Base-by-base conservation (phyloP, 2,888 invertebrate genomes). In the Bombylius discolor region DNA sequence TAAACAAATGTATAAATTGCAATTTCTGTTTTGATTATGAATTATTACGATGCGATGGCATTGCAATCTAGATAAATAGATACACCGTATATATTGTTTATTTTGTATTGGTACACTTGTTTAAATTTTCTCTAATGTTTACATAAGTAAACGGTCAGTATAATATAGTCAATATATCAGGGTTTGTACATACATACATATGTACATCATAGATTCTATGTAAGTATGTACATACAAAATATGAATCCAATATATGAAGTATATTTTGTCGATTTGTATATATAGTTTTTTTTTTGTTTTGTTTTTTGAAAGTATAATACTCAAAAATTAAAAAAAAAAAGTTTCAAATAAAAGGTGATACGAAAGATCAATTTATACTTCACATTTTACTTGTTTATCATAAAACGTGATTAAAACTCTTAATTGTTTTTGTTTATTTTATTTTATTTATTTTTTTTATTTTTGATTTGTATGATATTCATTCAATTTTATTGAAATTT, bases 11-110 rank as follows among this genome's bases (percentile, higher is more conserved):
- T 31, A 54, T 54, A 54, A 54, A 54, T 54, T 54, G 54, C 49
- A 54, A 54, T 54, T 44, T 54, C 54, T 54, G 54, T 54, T 54
- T 54, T 54, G 54, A 49, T 54, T 54, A 54, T 54, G 54, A 54
- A 54, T 54, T 54, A 54, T 49, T 54, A 34, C 44, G 45, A 54
- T 54, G 48, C 53, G 44, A 54, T 54, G 49, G 49, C 54, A 49
- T 54, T 23, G 54, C 49, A 23, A 23, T 23, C 23, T 23, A 23
- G 23, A 23, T 23, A 23, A 23, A 23, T 23, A 23, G 23, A 23
- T 23, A 49, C 44, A 33, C n/a, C 31, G 48, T 42, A 53, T 47
- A 53, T 47, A 47, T 48, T 47, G 49, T 53, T 53, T 53, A 39
- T 32, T 34, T 23, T 42, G 11, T 11, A 42, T 11, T 11, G 11